Percentiles rank a stretch among this genome's conserved stretches.
Evolutionary conservation across 2,888 invertebrate species (phyloP).

Genomic region (Elgonia sp.): DNA sequence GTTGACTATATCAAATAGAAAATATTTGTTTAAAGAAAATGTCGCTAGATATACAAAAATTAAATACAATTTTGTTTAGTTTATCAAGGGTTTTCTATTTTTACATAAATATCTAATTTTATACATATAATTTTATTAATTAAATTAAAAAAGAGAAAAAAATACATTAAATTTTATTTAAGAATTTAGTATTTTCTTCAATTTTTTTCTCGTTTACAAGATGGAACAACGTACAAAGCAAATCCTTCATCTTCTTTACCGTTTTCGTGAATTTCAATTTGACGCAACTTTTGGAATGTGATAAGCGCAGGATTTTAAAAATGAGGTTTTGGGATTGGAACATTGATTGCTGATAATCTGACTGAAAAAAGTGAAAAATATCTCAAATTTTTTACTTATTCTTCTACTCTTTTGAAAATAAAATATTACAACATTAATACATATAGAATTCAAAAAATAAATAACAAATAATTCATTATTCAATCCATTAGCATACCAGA

Average conservation of each 20-base stretch:
- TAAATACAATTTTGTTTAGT: no score
- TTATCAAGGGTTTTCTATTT: no score
- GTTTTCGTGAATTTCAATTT: constrained; percentile 45
- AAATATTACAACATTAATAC: constrained; percentile 40
- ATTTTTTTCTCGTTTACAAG: neutral
- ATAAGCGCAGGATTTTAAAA: constrained; percentile 35
- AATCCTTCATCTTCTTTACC: neutral
- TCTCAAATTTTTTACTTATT: neutral
- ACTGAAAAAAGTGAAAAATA: neutral
- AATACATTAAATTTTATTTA: no score
- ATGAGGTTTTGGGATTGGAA: neutral
- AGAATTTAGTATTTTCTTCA: no score
- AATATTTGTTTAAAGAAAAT: no score
- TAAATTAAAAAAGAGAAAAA: no score
- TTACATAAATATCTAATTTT: no score
- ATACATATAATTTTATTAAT: no score
- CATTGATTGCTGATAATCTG: constrained; percentile 30
- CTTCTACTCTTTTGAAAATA: neutral
- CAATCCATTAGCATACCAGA: constrained; percentile 10
- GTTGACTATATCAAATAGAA: no score
- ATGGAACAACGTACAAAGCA: constrained; percentile 25
- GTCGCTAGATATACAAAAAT: no score
- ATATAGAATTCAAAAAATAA: constrained; percentile 25
- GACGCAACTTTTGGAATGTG: constrained; percentile 44
- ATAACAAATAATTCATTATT: neutral